These are phyloP conservation scores for Alcedo quadribrachys DNA, from an alignment of 2,797 vertebrate species.

Conservation along the genomic window DNA sequence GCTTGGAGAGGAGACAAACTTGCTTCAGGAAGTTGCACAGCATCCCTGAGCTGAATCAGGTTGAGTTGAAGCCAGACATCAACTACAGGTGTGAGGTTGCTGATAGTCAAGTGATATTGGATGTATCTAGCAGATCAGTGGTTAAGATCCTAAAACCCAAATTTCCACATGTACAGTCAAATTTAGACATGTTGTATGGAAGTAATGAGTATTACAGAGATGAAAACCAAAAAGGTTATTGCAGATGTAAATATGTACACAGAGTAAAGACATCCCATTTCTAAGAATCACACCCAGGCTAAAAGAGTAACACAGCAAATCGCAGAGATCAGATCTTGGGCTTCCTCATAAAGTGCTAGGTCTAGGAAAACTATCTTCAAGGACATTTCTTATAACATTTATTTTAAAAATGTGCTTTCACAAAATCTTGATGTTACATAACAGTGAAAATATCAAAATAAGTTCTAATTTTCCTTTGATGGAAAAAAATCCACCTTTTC, in stretches of 20 bases:
- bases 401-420: neutral
- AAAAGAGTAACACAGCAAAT: neutral
- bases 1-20: neutral
- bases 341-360: neutral
- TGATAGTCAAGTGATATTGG: neutral
- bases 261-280: neutral
- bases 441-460: neutral
- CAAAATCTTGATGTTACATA: neutral
- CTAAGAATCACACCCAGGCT: neutral
- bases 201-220: neutral
- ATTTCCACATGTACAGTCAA: neutral
- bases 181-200: neutral
- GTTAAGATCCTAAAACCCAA: neutral
- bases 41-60: rapidly evolving
- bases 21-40: neutral
- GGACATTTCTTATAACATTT: neutral
- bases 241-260: neutral
- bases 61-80: neutral
- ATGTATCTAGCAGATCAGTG: neutral
- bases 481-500: neutral
- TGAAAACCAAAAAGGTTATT: neutral
- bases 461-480: neutral
- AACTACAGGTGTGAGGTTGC: neutral
- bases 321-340: neutral
- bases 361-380: neutral